Evolutionary conservation across 2,888 invertebrate genomes (phyloP), one percentile per base, ranked within the genome.

Genomic region (Toxonevra muliebris): DNA sequence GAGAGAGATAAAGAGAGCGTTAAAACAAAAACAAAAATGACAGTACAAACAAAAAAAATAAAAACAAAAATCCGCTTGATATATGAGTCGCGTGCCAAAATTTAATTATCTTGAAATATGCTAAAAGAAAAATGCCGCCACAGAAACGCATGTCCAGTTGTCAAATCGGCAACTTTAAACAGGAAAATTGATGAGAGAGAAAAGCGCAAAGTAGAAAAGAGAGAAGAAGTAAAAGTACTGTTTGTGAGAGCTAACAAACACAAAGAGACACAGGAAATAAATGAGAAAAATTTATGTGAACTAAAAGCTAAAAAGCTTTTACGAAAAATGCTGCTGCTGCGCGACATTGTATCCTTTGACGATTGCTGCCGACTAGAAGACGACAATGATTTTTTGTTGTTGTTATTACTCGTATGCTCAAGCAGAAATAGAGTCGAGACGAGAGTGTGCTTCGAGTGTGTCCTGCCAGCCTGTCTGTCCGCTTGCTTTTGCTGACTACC

Each of bases 31-130:
- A 19, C 13, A 61, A 9, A 20, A 48, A 42, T 15, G 7, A 10
- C 5, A 53, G 15, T 8, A 53, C 4, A 17, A 40, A 13, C 57
- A 57, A 41, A 57, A 57, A 41, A 4, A 40, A n/a, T 7, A 40
- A 58, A 20, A n/a, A 15, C n/a, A 59, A 13, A 43, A 59, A 76
- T 73, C 77, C 78, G 78, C 79, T 79, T 79, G 79, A 79, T 77
- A 78, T 76, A 73, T 69, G 67, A 74, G 73, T 77, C 72, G 77
- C 77, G 77, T 77, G 77, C 70, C 74, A 71, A 69, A 65, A 61
- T 68, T 59, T 71, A 76, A 77, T 77, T 76, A 79, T 77, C 72
- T 61, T 71, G 69, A 74, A 66, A 69, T 69, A 75, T 74, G 48
- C 5, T n/a, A 48, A 57, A 45, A 52, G 52, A 61, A 60, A 40